These are phyloP conservation scores for Parasteatoda tepidariorum DNA, from an alignment of 1,140 invertebrate genomes.

Conservation along the genomic window DNA sequence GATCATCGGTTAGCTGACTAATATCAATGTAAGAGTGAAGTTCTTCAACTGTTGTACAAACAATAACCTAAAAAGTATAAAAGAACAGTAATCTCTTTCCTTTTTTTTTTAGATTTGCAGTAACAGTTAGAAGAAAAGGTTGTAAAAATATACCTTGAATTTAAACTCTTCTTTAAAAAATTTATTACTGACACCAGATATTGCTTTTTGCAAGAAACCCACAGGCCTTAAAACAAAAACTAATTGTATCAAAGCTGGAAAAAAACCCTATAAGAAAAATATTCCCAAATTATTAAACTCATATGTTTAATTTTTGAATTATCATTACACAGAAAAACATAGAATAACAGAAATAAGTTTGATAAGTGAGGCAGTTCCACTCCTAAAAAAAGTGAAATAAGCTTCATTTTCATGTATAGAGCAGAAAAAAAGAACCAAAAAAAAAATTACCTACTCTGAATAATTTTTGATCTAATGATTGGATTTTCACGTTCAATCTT, in stretches of 20 bases:
- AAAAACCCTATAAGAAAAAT: constrained; percentile 79
- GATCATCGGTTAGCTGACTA: constrained; percentile 86
- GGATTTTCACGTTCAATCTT: no score
- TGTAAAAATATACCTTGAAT: constrained; percentile 78
- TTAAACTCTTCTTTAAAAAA: constrained; percentile 94
- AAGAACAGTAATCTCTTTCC: neutral
- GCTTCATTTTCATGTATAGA: no score
- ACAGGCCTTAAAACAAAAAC: constrained; percentile 91
- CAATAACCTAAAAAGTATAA: constrained; percentile 68
- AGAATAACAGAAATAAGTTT: no score
- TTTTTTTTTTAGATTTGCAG: neutral
- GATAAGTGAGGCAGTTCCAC: no score
- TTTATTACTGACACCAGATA: constrained; percentile 95
- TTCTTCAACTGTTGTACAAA: constrained; percentile 83
- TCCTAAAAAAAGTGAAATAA: no score
- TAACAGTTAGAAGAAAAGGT: neutral
- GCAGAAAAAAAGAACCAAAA: no score
- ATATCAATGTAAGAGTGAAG: constrained; percentile 86
- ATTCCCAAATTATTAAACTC: no score
- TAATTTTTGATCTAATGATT: no score
- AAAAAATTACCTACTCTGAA: no score
- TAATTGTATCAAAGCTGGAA: constrained; percentile 91
- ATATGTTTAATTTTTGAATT: no score
- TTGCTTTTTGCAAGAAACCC: constrained; percentile 93
- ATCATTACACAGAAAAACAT: no score